Percentiles rank a stretch among this genome's conserved stretches.
phyloP scores from a whole-genome alignment of 2,797 vertebrate species.

The Pseudopleuronectes americanus region DNA sequence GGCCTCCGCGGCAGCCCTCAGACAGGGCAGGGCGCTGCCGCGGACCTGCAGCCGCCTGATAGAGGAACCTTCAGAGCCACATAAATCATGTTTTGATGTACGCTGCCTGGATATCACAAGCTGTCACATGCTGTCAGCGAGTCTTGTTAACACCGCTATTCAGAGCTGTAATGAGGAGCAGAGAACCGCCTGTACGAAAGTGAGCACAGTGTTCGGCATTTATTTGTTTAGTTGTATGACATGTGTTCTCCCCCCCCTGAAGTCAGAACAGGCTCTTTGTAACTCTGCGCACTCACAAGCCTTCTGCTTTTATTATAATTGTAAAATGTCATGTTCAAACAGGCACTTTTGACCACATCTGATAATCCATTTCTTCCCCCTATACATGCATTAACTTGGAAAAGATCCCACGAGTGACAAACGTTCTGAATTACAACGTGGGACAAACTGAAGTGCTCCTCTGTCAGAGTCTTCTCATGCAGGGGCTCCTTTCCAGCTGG shows the following conservation, averaged over 20 bases:
- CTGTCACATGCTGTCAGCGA: conserved; percentile 78
- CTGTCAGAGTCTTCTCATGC: conserved; percentile 71
- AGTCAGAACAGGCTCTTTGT: conserved; percentile 50
- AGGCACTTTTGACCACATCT: conserved; percentile 73
- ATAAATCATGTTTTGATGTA: conserved; percentile 84
- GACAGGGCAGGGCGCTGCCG: conserved; percentile 59
- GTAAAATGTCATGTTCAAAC: conserved; percentile 68
- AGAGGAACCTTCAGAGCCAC: conserved; percentile 70
- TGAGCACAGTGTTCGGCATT: conserved; percentile 38
- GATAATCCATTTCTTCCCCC: conserved; percentile 71
- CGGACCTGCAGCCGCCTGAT: conserved; percentile 71
- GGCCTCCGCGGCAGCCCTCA: conserved; percentile 62
- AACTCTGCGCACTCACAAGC: conserved; percentile 37
- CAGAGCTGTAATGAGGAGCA: conserved; percentile 76
- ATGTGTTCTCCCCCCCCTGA: conserved; percentile 4
- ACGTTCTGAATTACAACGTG: conserved; percentile 64
- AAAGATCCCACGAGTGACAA: conserved; percentile 71
- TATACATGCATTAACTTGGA: conserved; percentile 65
- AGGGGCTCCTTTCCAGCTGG: conserved; percentile 73
- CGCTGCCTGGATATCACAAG: conserved; percentile 74
- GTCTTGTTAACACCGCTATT: conserved; percentile 78
- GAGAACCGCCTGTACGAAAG: conserved; percentile 66
- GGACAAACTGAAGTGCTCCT: conserved; percentile 57
- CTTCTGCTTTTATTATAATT: conserved; percentile 64
- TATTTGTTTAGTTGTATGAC: conserved; percentile 58